phyloP scores from a whole-genome alignment of 2,888 invertebrate genomes.

The Agonum fuliginosum region DNA sequence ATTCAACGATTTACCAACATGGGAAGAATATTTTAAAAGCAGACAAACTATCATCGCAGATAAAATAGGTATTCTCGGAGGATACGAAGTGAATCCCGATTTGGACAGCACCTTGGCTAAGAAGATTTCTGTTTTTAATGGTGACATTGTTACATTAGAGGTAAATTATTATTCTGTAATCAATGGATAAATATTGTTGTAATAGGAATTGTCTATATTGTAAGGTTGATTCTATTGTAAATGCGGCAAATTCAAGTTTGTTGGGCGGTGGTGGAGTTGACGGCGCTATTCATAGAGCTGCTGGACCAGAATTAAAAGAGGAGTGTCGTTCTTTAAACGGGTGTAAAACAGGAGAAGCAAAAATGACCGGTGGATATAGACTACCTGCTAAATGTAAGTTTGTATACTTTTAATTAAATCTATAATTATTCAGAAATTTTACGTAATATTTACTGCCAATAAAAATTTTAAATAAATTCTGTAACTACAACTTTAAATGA shows the following conservation, averaged over 20 bases:
- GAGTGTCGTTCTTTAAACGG: conserved; percentile 85
- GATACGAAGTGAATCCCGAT: conserved; percentile 70
- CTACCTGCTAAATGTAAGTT: conserved; percentile 89
- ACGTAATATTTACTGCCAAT: conserved; percentile 22
- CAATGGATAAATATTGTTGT: not conserved
- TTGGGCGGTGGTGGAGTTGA: conserved; percentile 92
- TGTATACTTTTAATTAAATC: not conserved
- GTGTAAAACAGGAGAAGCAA: conserved; percentile 88
- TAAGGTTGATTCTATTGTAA: conserved; percentile 90
- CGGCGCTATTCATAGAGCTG: conserved; percentile 90
- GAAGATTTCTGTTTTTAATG: conserved; percentile 82
- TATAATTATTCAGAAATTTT: not conserved
- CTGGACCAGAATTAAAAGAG: conserved; percentile 80
- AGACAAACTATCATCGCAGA: conserved; percentile 67
- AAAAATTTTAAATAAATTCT: too few relatives aligned
- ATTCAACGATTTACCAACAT: conserved; percentile 75
- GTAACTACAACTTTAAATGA: too few relatives aligned
- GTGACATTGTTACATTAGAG: conserved; percentile 90
- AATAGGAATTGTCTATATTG: conserved; percentile 4
- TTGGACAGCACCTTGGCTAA: conserved; percentile 73
- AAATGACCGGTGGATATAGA: conserved; percentile 87
- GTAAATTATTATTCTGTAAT: conserved; percentile 67
- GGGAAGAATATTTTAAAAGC: conserved; percentile 74
- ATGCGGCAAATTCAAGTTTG: conserved; percentile 88
- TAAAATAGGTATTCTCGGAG: conserved; percentile 68